Percentiles rank a stretch among this genome's conserved stretches.
Conservation (phyloP, 2,113 vertebrate genomes). For the Lamprologus callipterus region DNA sequence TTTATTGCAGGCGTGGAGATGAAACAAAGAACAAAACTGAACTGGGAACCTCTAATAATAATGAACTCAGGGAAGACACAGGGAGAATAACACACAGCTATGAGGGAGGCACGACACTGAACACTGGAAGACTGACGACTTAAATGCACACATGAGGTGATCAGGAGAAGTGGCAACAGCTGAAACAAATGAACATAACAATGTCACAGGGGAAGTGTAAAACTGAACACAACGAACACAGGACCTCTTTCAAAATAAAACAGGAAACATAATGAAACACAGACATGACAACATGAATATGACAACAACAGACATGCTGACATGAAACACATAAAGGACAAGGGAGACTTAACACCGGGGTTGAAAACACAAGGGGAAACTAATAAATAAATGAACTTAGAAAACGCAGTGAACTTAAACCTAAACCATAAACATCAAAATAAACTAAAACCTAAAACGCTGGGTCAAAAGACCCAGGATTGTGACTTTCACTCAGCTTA, state of each 20-base stretch:
- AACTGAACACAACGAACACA: neutral
- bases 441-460: neutral
- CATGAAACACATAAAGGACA: neutral
- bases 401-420: neutral
- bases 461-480: neutral
- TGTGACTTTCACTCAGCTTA: accelerated
- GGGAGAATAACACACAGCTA: neutral
- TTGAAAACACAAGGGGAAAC: neutral
- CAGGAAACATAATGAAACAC: neutral
- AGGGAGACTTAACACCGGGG: accelerated
- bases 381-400: neutral
- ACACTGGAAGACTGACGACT: neutral
- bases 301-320: neutral
- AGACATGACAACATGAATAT: neutral
- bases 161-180: neutral
- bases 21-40: neutral
- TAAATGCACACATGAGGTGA: neutral
- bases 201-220: neutral
- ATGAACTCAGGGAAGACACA: neutral
- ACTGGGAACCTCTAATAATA: neutral
- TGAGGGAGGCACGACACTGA: neutral
- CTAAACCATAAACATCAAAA: neutral
- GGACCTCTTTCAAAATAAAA: neutral
- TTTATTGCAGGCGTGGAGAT: neutral
- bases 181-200: neutral